Conservation (phyloP, 2,113 vertebrate species). For the Phylloscopus trochiloides region DNA sequence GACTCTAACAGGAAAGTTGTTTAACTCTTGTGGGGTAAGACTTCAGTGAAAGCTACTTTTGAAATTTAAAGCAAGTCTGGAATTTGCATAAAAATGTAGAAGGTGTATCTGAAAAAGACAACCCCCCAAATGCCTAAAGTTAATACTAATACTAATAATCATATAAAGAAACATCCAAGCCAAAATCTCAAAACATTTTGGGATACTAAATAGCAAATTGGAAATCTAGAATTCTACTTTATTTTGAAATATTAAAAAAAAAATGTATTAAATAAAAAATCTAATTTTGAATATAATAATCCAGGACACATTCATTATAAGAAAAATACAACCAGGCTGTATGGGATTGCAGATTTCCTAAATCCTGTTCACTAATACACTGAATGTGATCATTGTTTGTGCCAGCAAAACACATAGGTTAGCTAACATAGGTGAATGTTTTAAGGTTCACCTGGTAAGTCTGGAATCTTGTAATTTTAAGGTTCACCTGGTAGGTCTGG, state of each 20-base stretch:
- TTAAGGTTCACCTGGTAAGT: background rate
- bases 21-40: background rate
- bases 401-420: background rate
- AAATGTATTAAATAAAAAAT: background rate
- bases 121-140: accelerated
- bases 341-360: background rate
- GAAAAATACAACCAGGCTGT: background rate
- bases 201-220: background rate
- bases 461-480: background rate
- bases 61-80: background rate
- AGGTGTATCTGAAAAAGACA: background rate
- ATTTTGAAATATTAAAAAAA: background rate
- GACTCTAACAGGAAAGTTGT: background rate
- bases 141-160: too few species aligned
- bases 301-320: background rate
- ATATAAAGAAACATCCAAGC: background rate
- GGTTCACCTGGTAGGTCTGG: background rate
- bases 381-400: background rate
- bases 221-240: background rate
- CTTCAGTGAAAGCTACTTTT: background rate
- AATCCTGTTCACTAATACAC: background rate
- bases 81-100: background rate
- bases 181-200: background rate
- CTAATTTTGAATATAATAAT: background rate
- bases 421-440: background rate